These are phyloP conservation scores for Anomalospiza imberbis DNA, from an alignment of 2,797 vertebrate species.

Conservation along the genomic window DNA sequence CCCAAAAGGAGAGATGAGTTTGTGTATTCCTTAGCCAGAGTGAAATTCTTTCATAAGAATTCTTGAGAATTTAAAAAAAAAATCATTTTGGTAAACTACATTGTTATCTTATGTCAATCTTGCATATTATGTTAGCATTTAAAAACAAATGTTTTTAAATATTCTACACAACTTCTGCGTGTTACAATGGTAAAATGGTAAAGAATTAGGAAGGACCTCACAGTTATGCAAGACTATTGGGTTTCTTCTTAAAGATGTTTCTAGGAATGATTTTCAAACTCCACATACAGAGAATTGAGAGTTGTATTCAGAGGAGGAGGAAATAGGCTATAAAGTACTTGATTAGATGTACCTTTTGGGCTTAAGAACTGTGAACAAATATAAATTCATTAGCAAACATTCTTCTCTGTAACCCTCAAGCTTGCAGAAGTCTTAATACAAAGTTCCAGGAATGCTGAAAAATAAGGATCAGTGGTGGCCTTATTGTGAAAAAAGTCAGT, in stretches of 20 bases:
- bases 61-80: neutral
- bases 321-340: neutral
- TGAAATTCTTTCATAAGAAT: neutral
- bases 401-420: neutral
- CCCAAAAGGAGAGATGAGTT: neutral
- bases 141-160: neutral
- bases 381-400: neutral
- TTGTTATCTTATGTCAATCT: fast-evolving
- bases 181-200: neutral
- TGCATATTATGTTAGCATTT: neutral
- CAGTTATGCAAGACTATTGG: neutral
- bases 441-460: slow-evolving; percentile 3
- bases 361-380: neutral
- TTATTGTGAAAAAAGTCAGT: neutral
- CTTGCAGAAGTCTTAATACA: neutral
- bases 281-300: neutral
- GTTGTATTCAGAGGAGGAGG: neutral
- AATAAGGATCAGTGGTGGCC: neutral
- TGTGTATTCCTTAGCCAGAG: fast-evolving
- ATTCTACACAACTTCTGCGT: neutral
- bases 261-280: neutral
- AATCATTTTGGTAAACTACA: neutral
- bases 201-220: neutral
- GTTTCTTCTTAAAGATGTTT: neutral
- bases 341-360: neutral